These are phyloP conservation scores for Gallinago nigripennis DNA, from an alignment of 2,797 vertebrate genomes.

Conservation along the genomic window DNA sequence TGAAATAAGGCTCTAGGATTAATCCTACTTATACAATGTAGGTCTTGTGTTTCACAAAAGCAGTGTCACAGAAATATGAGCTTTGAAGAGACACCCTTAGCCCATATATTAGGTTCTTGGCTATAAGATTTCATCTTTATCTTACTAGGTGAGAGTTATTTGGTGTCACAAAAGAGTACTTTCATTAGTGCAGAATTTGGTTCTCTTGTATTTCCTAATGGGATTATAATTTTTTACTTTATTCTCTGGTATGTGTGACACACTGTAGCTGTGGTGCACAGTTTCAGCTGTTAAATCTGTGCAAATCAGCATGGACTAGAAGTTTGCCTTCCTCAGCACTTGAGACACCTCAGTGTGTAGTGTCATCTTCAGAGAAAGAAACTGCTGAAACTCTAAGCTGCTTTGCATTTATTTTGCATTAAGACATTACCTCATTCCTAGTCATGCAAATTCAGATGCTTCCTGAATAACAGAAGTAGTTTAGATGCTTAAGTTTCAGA, in stretches of 20 bases:
- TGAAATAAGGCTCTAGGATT: constrained; percentile 19
- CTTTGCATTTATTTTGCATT: constrained; percentile 35
- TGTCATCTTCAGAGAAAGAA: constrained; percentile 10
- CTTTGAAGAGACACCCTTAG: neutral
- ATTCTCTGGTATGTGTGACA: neutral
- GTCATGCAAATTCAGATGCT: constrained; percentile 14
- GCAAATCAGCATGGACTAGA: neutral
- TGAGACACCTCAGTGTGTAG: neutral
- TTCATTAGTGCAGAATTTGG: neutral
- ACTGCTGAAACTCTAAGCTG: neutral
- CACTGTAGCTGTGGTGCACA: neutral
- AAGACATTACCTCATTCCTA: constrained; percentile 4
- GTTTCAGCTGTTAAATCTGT: neutral
- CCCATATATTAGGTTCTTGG: neutral
- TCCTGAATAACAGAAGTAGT: neutral
- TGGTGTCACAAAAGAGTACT: neutral
- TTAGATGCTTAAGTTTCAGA: constrained; percentile 4
- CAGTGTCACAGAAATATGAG: neutral
- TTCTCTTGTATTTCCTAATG: neutral
- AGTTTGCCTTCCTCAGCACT: neutral
- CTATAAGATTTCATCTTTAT: constrained; percentile 16
- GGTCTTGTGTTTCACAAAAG: constrained; percentile 34
- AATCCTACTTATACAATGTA: neutral
- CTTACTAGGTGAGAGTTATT: constrained; percentile 23
- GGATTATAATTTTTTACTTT: neutral